Conservation (phyloP, 2,888 invertebrate genomes). For the Ochropleura plecta region DNA sequence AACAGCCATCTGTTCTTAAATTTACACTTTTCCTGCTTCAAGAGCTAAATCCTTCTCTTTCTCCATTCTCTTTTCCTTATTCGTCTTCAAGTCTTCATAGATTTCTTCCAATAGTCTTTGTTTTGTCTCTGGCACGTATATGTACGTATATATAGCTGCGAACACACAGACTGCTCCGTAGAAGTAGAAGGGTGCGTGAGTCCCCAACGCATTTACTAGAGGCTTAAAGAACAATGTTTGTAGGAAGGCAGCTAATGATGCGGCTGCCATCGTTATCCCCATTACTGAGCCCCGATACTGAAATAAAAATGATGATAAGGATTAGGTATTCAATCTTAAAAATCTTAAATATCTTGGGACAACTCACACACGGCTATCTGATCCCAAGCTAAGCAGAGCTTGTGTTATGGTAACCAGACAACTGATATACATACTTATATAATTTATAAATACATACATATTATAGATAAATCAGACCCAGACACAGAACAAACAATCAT, state of each 20-base stretch:
- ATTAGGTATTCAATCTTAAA: not conserved
- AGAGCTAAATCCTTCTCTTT: constrained; percentile 26
- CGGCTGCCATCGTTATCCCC: constrained; percentile 78
- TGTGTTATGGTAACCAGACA: too few relatives aligned
- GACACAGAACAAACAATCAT: too few relatives aligned
- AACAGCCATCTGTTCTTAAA: not conserved
- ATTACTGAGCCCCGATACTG: constrained; percentile 85
- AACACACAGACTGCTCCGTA: constrained; percentile 77
- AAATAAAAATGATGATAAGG: constrained; percentile 52
- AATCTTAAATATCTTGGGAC: too few relatives aligned
- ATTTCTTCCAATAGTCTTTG: constrained; percentile 78
- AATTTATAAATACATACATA: too few relatives aligned
- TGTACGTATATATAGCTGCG: constrained; percentile 73
- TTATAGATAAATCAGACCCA: too few relatives aligned
- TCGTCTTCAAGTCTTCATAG: constrained; percentile 77
- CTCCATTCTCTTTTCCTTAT: constrained; percentile 74
- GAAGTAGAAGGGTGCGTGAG: constrained; percentile 79
- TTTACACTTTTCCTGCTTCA: not conserved
- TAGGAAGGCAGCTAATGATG: constrained; percentile 75
- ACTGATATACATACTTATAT: too few relatives aligned
- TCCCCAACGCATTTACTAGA: constrained; percentile 75
- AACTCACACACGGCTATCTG: too few relatives aligned
- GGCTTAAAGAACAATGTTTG: constrained; percentile 84
- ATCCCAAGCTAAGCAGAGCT: too few relatives aligned
- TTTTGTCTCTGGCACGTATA: constrained; percentile 81